Percentiles rank a stretch among this genome's conserved stretches.
These are phyloP conservation scores for Chloropsis hardwickii DNA, from an alignment of 2,113 vertebrate species.

Conservation along the genomic window DNA sequence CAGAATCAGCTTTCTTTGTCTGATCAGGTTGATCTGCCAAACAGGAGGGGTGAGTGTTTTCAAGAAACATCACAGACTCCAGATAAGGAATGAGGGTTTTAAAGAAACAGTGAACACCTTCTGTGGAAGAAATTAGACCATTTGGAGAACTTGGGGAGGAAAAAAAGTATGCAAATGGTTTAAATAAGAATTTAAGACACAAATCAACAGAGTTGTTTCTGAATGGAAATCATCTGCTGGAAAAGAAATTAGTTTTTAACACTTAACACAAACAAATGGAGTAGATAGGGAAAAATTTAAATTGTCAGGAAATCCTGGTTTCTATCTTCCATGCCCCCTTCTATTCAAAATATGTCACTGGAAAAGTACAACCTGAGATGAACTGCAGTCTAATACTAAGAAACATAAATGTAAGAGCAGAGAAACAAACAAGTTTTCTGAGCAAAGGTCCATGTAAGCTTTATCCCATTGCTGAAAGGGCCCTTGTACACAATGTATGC, in stretches of 20 bases:
- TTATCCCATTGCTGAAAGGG: neutral
- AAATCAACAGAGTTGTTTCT: conserved; percentile 52
- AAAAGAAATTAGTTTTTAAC: conserved; percentile 70
- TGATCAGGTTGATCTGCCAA: conserved; percentile 42
- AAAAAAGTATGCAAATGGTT: neutral
- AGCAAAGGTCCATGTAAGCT: neutral
- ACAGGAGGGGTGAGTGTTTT: neutral
- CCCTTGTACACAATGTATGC: neutral
- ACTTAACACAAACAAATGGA: conserved; percentile 57
- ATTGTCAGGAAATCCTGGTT: neutral
- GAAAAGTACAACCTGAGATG: neutral
- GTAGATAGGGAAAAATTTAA: conserved; percentile 8
- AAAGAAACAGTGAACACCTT: conserved; percentile 62
- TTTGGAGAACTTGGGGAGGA: conserved; percentile 17
- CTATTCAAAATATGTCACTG: neutral
- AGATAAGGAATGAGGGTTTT: conserved; percentile 62
- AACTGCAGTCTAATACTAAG: neutral
- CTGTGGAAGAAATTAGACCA: conserved; percentile 70
- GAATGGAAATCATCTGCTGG: conserved; percentile 59
- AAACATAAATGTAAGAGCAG: neutral
- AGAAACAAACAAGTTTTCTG: neutral
- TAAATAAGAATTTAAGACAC: conserved; percentile 50
- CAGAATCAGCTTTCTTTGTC: neutral
- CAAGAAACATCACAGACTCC: conserved; percentile 33
- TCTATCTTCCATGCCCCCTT: neutral